These are phyloP conservation scores for Falco naumanni DNA, from an alignment of 2,797 vertebrate species.

Conservation along the genomic window DNA sequence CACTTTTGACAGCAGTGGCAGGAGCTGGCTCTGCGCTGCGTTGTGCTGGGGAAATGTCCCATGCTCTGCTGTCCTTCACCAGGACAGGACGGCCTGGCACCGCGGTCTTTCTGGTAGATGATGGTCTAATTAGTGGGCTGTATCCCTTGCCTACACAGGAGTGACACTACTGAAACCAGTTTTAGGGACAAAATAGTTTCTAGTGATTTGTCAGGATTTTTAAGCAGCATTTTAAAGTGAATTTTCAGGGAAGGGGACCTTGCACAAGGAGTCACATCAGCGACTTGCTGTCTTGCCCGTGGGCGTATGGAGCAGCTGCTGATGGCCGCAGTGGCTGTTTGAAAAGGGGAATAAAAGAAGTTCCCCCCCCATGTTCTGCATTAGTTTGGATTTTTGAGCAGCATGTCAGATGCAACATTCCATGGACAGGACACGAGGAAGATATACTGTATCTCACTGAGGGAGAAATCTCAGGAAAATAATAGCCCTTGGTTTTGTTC, in stretches of 20 bases:
- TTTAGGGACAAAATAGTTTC: neutral
- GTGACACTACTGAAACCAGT: neutral
- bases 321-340: neutral
- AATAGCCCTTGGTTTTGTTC: neutral
- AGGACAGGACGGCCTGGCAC: neutral
- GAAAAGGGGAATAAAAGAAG: neutral
- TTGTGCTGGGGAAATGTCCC: neutral
- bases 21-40: neutral
- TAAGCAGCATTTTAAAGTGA: neutral
- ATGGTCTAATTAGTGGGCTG: neutral
- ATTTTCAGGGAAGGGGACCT: neutral
- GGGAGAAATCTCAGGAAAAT: neutral
- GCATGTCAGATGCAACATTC: neutral
- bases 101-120: accelerated
- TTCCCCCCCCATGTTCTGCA: neutral
- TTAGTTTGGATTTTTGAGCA: neutral
- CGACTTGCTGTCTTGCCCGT: neutral
- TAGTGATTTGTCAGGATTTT: neutral
- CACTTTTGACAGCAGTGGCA: neutral
- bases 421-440: neutral
- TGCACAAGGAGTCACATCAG: neutral
- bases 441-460: neutral
- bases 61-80: neutral
- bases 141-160: neutral
- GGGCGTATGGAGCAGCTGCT: neutral